Percentiles rank a stretch among this genome's conserved stretches.
Conservation (phyloP, 1,140 invertebrate genomes). For the Copidosoma floridanum region DNA sequence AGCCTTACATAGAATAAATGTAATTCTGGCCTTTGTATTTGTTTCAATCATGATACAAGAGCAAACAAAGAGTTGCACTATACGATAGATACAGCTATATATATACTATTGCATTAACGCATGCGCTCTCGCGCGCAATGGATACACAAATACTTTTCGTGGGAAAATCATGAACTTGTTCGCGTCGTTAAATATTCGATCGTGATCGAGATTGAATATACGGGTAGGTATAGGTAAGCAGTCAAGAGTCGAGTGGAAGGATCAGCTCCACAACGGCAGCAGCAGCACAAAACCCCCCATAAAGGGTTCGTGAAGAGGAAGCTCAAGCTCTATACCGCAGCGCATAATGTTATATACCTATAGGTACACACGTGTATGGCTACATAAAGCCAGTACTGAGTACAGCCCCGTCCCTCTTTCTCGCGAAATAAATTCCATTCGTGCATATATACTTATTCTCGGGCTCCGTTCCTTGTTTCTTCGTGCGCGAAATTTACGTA, state of each 20-base stretch:
- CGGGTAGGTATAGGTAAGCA: neutral
- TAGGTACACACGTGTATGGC: neutral
- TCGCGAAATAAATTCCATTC: conserved; percentile 11
- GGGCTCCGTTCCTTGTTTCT: conserved; percentile 16
- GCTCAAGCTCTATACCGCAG: neutral
- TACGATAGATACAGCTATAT: too few relatives aligned
- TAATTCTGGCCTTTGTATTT: too few relatives aligned
- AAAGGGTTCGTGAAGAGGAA: conserved; percentile 20
- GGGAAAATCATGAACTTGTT: conserved; percentile 30
- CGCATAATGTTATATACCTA: neutral
- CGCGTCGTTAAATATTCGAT: conserved; percentile 25
- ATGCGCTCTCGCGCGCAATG: neutral
- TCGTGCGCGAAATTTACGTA: conserved; percentile 32
- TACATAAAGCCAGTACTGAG: neutral
- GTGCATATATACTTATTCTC: conserved; percentile 2
- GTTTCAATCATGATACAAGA: too few relatives aligned
- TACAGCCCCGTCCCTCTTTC: neutral
- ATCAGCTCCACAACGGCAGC: neutral
- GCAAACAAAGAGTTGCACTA: too few relatives aligned
- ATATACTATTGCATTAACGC: too few relatives aligned
- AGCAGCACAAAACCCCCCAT: conserved; percentile 2
- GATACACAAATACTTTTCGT: conserved; percentile 7
- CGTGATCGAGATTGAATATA: conserved; percentile 25
- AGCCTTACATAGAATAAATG: too few relatives aligned
- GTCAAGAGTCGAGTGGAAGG: neutral